Percentiles rank a stretch among this genome's conserved stretches.
phyloP scores from a whole-genome alignment of 2,797 vertebrate species.

The Molossus alvarezi region DNA sequence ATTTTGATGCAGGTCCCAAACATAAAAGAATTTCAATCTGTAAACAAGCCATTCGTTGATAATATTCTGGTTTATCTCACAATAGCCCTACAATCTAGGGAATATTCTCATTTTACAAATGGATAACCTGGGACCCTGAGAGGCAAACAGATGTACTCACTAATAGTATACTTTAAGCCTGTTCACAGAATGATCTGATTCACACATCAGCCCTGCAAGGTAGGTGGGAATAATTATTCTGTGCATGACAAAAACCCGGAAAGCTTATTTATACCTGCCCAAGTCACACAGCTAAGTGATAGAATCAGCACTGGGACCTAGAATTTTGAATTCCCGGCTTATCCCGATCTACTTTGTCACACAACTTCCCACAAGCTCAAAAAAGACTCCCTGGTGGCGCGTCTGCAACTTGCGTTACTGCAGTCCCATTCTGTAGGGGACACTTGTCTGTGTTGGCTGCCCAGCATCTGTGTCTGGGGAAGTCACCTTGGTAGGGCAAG shows the following conservation, averaged over 20 bases:
- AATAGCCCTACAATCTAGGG: background rate
- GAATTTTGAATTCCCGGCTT: background rate
- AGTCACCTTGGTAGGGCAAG: background rate
- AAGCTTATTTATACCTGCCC: background rate
- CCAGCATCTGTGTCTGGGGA: background rate
- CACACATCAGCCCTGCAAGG: background rate
- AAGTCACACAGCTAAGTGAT: background rate
- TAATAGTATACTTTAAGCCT: background rate
- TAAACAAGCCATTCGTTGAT: background rate
- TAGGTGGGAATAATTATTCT: background rate
- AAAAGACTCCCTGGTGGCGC: background rate
- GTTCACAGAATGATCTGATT: background rate
- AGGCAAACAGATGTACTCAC: background rate
- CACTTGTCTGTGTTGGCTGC: background rate
- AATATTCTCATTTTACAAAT: background rate
- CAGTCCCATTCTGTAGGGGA: background rate
- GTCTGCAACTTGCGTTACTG: background rate
- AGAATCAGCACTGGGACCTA: background rate
- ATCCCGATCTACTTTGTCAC: background rate
- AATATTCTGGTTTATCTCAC: background rate
- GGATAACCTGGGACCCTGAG: background rate
- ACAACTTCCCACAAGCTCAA: background rate
- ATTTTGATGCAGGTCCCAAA: slow-evolving; percentile 17
- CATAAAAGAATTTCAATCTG: background rate
- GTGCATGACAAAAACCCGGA: background rate